phyloP scores from a whole-genome alignment of 2,888 invertebrate genomes.

The Odontomyia ornata region DNA sequence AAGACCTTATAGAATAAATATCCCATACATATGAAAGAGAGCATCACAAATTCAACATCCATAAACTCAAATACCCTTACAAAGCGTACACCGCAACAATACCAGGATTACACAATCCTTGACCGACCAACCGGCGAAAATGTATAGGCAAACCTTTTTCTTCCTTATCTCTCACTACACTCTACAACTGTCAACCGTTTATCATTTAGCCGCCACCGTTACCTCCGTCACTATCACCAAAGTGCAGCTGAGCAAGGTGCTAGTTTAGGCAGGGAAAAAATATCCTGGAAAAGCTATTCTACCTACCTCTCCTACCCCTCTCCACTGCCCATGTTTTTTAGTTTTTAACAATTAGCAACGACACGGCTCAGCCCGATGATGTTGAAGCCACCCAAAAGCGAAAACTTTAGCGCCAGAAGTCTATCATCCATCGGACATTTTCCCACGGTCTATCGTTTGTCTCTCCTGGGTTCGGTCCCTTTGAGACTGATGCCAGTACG shows the following conservation, averaged over 20 bases:
- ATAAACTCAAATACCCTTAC: not conserved
- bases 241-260: not conserved
- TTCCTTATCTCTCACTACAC: slow-evolving; percentile 24
- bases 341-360: not conserved
- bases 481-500: not conserved
- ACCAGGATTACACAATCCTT: not conserved
- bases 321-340: not conserved
- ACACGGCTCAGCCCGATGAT: not conserved
- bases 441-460: slow-evolving; percentile 26
- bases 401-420: slow-evolving; percentile 32
- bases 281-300: not conserved
- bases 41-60: not conserved
- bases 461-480: not conserved
- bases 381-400: slow-evolving; percentile 20
- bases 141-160: not conserved
- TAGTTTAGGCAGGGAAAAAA: not conserved
- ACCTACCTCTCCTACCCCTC: not conserved
- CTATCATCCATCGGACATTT: slow-evolving; percentile 18
- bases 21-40: not conserved
- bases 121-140: not conserved
- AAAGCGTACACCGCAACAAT: not conserved
- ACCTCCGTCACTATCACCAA: too few species aligned
- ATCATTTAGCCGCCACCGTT: slow-evolving; percentile 4
- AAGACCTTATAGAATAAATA: not conserved
- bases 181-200: slow-evolving; percentile 19